These are phyloP conservation scores for Muricea muricata DNA, from an alignment of 92 coral and sea anemone genomes.

Conservation along the genomic window DNA sequence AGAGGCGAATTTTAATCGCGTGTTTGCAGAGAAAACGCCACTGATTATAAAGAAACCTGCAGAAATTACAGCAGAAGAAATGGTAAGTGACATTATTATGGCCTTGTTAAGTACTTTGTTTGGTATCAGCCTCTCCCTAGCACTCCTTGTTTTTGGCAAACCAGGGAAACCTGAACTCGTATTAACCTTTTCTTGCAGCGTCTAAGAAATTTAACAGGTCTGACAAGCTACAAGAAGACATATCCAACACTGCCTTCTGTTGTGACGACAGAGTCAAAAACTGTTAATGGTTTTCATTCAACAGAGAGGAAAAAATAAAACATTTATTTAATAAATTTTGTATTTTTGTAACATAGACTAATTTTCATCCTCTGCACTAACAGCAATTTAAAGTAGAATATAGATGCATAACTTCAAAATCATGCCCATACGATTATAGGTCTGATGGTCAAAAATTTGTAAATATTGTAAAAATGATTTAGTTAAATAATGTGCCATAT, in stretches of 20 bases:
- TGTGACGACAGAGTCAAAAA: constrained; percentile 14
- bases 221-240: constrained; percentile 19
- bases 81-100: constrained; percentile 17
- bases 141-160: too few relatives aligned
- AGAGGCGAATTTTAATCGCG: constrained; percentile 90
- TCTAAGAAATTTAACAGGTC: constrained; percentile 30
- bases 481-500: too few relatives aligned
- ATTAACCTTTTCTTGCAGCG: not conserved
- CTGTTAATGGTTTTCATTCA: constrained; percentile 5
- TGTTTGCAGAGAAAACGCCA: constrained; percentile 91
- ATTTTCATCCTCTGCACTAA: too few relatives aligned
- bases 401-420: too few relatives aligned
- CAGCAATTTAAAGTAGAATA: too few relatives aligned
- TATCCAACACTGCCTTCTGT: constrained; percentile 29
- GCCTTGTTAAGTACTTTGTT: too few relatives aligned
- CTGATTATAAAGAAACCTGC: constrained; percentile 62
- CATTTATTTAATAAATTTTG: not conserved
- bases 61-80: constrained; percentile 30
- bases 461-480: too few relatives aligned
- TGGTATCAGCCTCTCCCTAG: too few relatives aligned
- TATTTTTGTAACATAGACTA: not conserved
- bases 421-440: too few relatives aligned
- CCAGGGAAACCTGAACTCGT: not conserved
- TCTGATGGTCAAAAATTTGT: too few relatives aligned
- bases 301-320: constrained; percentile 27